Evolutionary conservation across 2,888 invertebrate genomes (phyloP), one percentile per base, ranked within the genome.

Genomic region (Epistrophe eligans): DNA sequence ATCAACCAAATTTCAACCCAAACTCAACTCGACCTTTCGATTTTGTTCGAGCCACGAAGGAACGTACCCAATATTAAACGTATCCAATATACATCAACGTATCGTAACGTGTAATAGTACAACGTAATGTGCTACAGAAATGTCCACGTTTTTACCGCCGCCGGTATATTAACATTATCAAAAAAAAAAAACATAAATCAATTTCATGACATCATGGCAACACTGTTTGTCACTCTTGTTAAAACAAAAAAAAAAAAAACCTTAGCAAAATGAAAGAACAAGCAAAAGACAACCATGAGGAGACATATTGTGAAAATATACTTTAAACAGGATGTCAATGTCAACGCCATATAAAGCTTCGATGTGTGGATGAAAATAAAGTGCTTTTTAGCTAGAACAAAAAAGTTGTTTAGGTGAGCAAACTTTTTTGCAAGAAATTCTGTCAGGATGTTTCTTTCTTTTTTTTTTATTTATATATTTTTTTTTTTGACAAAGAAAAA

Each of bases 281-380:
- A 67, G 24, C 19, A 50, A 64, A 55, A 67, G 73, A 71, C 57
- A 67, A 57, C 67, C 50, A 70, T 70, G 62, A 76, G 38, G 50
- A 70, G 79, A 79, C 84, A 84, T 79, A 79, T 84, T 84, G 84
- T 58, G 76, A 50, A 84, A 76, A 71, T 64, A 70, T 62, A 64
- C 83, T 74, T 71, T 50, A 70, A 57, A 28, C 66, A 76, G 72
- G 72, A 77, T 55, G 72, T 74, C 76, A 72, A 38, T 62, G 40
- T 67, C 73, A 74, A 71, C 55, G 70, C 57, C 60, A 64, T 64
- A 40, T 43, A 19, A 24, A 24, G 15, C 57, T 76, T 66, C 45
- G 62, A 48, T 80, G 79, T 79, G 72, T 70, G 73, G 66, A 67
- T 67, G 66, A 70, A 52, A 52, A 55, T 70, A 70, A 52, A 70